These are phyloP conservation scores for Saxicola maurus DNA, from an alignment of 2,797 vertebrate genomes.

Conservation along the genomic window DNA sequence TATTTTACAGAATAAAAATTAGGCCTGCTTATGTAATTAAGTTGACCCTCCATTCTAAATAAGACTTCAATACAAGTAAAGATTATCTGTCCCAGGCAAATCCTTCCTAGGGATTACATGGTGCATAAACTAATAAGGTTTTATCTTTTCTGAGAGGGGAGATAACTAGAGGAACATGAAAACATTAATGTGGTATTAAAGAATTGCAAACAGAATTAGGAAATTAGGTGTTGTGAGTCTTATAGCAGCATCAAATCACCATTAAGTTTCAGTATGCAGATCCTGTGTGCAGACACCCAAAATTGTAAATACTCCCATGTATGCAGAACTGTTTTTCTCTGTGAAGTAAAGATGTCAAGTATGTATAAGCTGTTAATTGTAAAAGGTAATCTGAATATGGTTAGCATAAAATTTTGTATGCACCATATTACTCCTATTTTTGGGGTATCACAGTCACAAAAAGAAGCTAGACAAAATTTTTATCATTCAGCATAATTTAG, in stretches of 20 bases:
- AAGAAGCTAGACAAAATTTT: not conserved
- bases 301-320: fast-evolving
- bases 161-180: not conserved
- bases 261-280: not conserved
- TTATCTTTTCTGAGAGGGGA: constrained; percentile 9
- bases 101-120: constrained; percentile 28
- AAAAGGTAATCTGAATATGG: not conserved
- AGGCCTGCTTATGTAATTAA: not conserved
- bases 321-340: not conserved
- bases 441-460: not conserved
- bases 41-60: constrained; percentile 3
- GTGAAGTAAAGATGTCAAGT: not conserved
- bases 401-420: not conserved
- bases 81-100: constrained; percentile 18
- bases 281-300: not conserved
- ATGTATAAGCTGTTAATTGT: not conserved
- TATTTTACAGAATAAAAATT: not conserved
- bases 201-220: not conserved
- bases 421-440: not conserved
- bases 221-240: not conserved
- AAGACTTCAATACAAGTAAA: not conserved
- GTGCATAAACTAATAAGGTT: not conserved
- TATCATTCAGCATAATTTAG: not conserved
- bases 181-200: not conserved
- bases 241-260: not conserved